Evolutionary conservation across 2,888 invertebrate genomes (phyloP).

Genomic region (Pachydiplax longipennis): DNA sequence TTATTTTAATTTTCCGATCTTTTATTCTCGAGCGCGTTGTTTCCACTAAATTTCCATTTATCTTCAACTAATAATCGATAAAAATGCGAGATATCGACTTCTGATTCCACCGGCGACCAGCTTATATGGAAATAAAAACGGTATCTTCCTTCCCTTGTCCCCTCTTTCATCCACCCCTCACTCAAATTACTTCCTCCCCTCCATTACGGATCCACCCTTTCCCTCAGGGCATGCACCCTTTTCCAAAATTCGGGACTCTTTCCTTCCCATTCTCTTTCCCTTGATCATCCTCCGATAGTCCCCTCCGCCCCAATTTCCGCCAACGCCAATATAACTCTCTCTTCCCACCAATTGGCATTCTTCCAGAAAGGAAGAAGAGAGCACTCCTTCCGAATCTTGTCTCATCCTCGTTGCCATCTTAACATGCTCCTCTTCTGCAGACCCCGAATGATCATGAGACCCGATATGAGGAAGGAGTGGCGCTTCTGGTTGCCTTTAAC

Average conservation of each 20-base stretch:
- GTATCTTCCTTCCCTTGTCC: not conserved
- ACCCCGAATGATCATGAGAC: not conserved
- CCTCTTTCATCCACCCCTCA: not conserved
- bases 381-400: not conserved
- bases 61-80: no score
- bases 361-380: not conserved
- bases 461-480: not conserved
- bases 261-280: not conserved
- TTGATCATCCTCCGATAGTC: not conserved
- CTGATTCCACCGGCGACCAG: no score
- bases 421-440: not conserved
- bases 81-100: no score
- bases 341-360: not conserved
- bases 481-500: not conserved
- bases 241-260: not conserved
- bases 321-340: not conserved
- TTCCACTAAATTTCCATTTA: no score
- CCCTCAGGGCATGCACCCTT: not conserved
- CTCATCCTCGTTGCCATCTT: not conserved
- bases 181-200: not conserved
- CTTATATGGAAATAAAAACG: no score
- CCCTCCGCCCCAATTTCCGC: constrained; percentile 6
- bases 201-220: not conserved
- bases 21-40: no score
- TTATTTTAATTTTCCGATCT: no score